These are phyloP conservation scores for Eupithecia vulgata DNA, from an alignment of 2,888 invertebrate species.

Conservation along the genomic window DNA sequence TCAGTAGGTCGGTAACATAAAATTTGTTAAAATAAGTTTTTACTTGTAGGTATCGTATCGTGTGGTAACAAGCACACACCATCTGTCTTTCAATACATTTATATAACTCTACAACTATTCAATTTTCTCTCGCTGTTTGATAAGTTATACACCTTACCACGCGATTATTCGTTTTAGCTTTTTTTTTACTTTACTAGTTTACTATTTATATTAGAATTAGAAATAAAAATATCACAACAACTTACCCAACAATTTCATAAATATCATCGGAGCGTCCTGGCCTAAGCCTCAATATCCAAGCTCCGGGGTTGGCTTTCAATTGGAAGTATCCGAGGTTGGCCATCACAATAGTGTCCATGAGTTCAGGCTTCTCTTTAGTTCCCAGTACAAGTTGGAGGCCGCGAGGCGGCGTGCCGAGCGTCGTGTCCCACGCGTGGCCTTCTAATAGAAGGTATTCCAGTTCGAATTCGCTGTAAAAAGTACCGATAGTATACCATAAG, in stretches of 20 bases:
- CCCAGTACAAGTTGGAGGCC: slow-evolving; percentile 98
- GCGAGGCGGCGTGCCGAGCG: slow-evolving; percentile 95
- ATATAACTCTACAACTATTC: too few relatives aligned
- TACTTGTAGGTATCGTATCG: too few relatives aligned
- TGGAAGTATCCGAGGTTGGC: slow-evolving; percentile 99
- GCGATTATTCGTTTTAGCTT: too few relatives aligned
- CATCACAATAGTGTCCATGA: slow-evolving; percentile 99
- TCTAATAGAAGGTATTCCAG: slow-evolving; percentile 97
- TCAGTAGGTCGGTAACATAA: too few relatives aligned
- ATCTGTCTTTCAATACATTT: too few relatives aligned
- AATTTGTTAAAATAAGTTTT: too few relatives aligned
- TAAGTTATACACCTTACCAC: too few relatives aligned
- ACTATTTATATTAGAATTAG: too few relatives aligned
- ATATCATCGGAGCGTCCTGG: slow-evolving; percentile 97
- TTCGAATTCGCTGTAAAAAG: slow-evolving; percentile 92
- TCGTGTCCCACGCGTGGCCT: slow-evolving; percentile 97
- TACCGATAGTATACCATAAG: too few relatives aligned
- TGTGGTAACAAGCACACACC: too few relatives aligned
- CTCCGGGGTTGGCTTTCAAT: slow-evolving; percentile 98
- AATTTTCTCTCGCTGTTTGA: too few relatives aligned
- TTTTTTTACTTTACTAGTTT: too few relatives aligned
- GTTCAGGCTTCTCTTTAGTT: slow-evolving; percentile 89
- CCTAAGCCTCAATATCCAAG: slow-evolving; percentile 94
- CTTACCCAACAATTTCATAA: slow-evolving; percentile 93
- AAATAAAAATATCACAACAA: slow-evolving; percentile 22